These are phyloP conservation scores for Oreotragus oreotragus DNA, from an alignment of 2,113 vertebrate genomes.

Conservation along the genomic window DNA sequence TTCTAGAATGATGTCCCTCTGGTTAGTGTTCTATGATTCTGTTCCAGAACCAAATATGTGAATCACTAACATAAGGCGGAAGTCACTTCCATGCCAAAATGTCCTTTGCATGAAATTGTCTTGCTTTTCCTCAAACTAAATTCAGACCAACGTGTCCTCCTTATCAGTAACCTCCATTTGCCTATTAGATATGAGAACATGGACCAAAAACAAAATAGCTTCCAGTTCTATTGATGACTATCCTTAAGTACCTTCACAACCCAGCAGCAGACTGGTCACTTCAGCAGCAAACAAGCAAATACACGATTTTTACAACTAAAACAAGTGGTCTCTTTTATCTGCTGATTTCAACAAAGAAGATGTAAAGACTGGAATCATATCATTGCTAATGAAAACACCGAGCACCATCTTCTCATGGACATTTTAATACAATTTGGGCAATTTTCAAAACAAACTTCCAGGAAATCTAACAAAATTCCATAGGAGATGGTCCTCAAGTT, in stretches of 20 bases:
- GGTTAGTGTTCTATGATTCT: neutral
- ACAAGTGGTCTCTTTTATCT: neutral
- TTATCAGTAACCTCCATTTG: neutral
- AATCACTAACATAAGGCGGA: neutral
- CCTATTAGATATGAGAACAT: neutral
- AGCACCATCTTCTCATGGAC: neutral
- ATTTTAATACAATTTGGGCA: neutral
- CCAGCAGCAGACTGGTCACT: too few species aligned
- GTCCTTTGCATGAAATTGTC: neutral
- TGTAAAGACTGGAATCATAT: neutral
- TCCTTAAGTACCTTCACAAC: neutral
- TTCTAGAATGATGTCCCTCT: neutral
- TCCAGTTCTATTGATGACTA: neutral
- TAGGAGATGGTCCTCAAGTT: neutral
- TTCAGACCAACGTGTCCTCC: neutral
- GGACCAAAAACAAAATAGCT: rapidly evolving
- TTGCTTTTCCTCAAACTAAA: neutral
- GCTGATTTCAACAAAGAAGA: neutral
- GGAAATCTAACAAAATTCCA: neutral
- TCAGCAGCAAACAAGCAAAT: neutral
- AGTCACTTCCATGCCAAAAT: neutral
- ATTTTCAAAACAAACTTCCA: neutral
- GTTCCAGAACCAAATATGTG: neutral
- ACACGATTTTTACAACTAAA: neutral
- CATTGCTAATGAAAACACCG: neutral